These are phyloP conservation scores for Cryptoprocta ferox DNA, from an alignment of 2,797 vertebrate species.

Conservation along the genomic window DNA sequence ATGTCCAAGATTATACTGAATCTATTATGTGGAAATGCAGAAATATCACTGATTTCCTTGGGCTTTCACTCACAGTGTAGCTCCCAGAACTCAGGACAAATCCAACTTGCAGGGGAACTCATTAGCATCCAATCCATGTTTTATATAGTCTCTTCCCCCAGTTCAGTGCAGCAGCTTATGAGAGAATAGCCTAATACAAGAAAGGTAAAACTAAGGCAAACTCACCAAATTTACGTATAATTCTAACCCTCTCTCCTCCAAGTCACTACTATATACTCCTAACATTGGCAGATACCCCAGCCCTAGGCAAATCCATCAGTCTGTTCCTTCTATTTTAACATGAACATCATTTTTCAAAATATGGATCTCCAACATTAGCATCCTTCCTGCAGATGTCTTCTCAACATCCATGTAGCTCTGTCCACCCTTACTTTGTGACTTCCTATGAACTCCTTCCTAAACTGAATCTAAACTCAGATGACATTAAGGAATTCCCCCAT, in stretches of 20 bases:
- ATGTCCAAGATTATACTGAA: conserved; percentile 60
- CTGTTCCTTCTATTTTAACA: background rate
- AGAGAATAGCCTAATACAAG: background rate
- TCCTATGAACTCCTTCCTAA: background rate
- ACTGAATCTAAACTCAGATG: conserved; percentile 26
- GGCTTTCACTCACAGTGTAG: background rate
- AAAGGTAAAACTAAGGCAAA: background rate
- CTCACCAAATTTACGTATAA: background rate
- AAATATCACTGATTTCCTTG: conserved; percentile 43
- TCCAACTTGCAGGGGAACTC: background rate
- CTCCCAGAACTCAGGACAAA: background rate
- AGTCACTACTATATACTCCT: background rate
- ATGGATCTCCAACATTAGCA: background rate
- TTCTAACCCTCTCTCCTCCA: background rate
- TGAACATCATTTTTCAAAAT: background rate
- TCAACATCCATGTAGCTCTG: background rate
- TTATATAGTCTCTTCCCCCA: background rate
- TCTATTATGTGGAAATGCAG: conserved; percentile 50
- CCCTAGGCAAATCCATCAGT: background rate
- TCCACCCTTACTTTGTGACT: background rate
- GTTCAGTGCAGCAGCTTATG: background rate
- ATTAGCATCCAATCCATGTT: background rate
- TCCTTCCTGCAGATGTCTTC: background rate
- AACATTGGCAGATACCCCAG: background rate
- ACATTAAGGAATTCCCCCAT: background rate